phyloP scores from a whole-genome alignment of 30 jellyfish, hydroid and myxozoan genomes.

The Hydra vulgaris region DNA sequence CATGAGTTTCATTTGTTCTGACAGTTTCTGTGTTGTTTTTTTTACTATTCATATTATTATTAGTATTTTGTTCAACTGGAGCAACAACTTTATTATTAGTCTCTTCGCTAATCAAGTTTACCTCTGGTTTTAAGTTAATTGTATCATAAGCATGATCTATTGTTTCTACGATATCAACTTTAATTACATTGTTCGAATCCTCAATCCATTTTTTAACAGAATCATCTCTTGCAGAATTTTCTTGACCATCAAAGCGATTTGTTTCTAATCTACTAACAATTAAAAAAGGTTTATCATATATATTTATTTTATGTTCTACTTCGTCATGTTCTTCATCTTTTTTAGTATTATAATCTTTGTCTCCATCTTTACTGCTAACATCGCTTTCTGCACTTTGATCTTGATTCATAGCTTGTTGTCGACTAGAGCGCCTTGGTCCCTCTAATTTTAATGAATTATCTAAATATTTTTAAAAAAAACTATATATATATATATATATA shows the following conservation, averaged over 20 bases:
- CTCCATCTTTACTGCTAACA: conserved; percentile 21
- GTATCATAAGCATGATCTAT: not conserved
- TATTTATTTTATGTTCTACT: not conserved
- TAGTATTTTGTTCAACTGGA: not conserved
- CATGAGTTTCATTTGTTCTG: conserved; percentile 30
- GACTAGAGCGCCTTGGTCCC: conserved; percentile 31
- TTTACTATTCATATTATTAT: not conserved
- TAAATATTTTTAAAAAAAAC: not conserved
- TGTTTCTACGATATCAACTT: conserved; percentile 18
- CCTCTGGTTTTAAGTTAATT: conserved; percentile 11
- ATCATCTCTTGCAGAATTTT: conserved; percentile 25
- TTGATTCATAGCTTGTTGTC: conserved; percentile 18
- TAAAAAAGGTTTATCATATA: not conserved
- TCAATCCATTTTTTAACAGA: conserved; percentile 48
- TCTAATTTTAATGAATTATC: conserved; percentile 23
- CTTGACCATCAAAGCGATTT: not conserved
- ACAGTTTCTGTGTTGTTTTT: conserved; percentile 24
- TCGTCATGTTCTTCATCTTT: not conserved
- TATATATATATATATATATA: too few species aligned
- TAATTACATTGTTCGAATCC: conserved; percentile 20
- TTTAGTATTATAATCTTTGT: conserved; percentile 12
- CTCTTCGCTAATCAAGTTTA: conserved; percentile 1
- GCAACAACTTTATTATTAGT: conserved; percentile 14
- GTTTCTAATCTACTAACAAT: not conserved
- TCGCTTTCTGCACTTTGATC: conserved; percentile 17